Conservation (phyloP, 2,113 vertebrate species). For the Psettodes erumei region DNA sequence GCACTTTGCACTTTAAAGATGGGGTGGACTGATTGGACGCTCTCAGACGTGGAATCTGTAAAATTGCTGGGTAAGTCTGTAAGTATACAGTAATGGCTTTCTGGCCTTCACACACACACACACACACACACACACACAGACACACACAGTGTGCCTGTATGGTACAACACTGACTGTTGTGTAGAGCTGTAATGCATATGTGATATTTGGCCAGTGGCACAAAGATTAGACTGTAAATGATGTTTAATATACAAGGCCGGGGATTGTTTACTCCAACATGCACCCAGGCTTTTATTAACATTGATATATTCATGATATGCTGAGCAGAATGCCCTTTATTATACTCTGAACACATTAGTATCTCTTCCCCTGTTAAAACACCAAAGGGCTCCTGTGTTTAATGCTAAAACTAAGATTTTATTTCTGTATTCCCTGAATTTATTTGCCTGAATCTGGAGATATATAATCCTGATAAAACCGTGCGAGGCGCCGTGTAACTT, state of each 20-base stretch:
- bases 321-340: background rate
- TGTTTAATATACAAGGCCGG: background rate
- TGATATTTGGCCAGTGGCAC: background rate
- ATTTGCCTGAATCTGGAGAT: too few species aligned
- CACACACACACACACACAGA: too few species aligned
- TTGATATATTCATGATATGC: background rate
- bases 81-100: constrained; percentile 34
- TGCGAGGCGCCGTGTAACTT: too few species aligned
- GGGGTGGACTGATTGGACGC: constrained; percentile 32
- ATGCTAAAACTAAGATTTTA: too few species aligned
- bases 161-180: background rate
- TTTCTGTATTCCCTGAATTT: too few species aligned
- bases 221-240: background rate
- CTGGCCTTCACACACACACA: constrained; percentile 17
- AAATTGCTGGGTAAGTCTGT: background rate
- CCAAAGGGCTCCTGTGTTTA: background rate
- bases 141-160: background rate
- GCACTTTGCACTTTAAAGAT: constrained; percentile 52
- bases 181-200: background rate
- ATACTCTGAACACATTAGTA: background rate
- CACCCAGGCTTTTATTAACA: background rate
- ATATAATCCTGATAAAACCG: too few species aligned
- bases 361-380: background rate
- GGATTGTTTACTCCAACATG: background rate
- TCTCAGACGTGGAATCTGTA: constrained; percentile 38